phyloP scores from a whole-genome alignment of 1,140 invertebrate genomes.

The Tenebrio molitor region DNA sequence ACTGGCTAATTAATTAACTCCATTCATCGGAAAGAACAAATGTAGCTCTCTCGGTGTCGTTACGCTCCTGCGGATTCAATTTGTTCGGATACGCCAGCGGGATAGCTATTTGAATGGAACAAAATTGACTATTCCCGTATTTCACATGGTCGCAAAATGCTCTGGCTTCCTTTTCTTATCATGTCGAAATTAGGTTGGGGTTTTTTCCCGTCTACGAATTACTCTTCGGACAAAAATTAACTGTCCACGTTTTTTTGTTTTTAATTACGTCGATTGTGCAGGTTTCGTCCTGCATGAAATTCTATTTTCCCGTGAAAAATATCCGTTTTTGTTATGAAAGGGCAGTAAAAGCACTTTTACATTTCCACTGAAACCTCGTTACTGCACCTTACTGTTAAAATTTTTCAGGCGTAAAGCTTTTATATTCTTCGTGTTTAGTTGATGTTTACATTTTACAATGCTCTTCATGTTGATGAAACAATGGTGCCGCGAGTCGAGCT shows the following conservation, averaged over 20 bases:
- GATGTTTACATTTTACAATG: conserved; percentile 29
- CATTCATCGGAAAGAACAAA: conserved; percentile 64
- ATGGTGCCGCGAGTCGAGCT: not conserved
- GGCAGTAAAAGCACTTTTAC: conserved; percentile 10
- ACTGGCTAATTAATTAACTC: conserved; percentile 63
- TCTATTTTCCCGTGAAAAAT: not conserved
- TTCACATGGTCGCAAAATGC: not conserved
- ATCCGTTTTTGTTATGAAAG: conserved; percentile 9
- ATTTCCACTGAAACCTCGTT: conserved; percentile 17
- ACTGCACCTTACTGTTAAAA: conserved; percentile 24
- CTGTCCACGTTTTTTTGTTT: too few relatives aligned
- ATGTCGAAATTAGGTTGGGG: not conserved
- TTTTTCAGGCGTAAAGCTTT: conserved; percentile 27
- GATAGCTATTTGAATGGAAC: conserved; percentile 56
- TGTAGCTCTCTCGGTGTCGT: conserved; percentile 61
- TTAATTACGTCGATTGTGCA: not conserved
- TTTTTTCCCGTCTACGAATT: too few relatives aligned
- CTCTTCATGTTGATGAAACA: conserved; percentile 27
- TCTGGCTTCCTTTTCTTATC: too few relatives aligned
- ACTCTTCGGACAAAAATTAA: too few relatives aligned
- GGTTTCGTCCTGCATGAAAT: not conserved
- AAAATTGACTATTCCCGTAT: conserved; percentile 57
- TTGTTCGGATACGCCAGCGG: conserved; percentile 55
- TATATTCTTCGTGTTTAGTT: conserved; percentile 31
- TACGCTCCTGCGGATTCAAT: conserved; percentile 62